These are phyloP conservation scores for Ylistrum balloti DNA, from an alignment of 1,140 invertebrate genomes.

Conservation along the genomic window DNA sequence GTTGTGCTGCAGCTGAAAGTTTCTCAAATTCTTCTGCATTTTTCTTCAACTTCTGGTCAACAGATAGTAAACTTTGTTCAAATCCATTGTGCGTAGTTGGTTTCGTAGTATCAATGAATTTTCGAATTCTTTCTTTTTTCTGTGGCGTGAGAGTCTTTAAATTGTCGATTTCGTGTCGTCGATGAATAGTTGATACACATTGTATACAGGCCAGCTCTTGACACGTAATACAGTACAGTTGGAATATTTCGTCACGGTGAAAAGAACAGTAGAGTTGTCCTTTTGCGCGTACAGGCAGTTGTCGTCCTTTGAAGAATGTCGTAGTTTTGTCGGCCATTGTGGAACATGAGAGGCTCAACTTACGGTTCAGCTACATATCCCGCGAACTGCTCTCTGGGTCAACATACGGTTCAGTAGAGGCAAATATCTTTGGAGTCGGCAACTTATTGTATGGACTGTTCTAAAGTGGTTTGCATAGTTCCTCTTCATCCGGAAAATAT, in stretches of 20 bases:
- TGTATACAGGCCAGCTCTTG: neutral
- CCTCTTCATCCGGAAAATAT: too few relatives aligned
- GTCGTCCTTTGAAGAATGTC: too few relatives aligned
- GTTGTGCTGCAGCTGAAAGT: neutral
- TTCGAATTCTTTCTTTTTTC: neutral
- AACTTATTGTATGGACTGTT: too few relatives aligned
- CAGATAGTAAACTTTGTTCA: neutral
- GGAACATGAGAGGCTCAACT: too few relatives aligned
- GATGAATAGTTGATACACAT: neutral
- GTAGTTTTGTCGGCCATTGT: neutral
- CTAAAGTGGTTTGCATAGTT: too few relatives aligned
- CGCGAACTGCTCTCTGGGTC: too few relatives aligned
- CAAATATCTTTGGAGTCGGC: too few relatives aligned
- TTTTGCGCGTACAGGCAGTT: neutral
- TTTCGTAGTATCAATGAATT: neutral
- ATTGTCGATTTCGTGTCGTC: neutral
- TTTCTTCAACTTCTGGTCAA: neutral
- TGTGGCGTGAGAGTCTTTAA: constrained; percentile 14
- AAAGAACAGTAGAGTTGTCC: neutral
- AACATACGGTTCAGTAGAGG: too few relatives aligned
- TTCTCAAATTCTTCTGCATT: neutral
- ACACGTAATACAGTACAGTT: neutral
- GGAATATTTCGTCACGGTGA: neutral
- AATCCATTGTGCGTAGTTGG: neutral
- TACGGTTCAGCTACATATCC: too few relatives aligned